phyloP scores from a whole-genome alignment of 2,797 vertebrate species.

The Valencia hispanica region DNA sequence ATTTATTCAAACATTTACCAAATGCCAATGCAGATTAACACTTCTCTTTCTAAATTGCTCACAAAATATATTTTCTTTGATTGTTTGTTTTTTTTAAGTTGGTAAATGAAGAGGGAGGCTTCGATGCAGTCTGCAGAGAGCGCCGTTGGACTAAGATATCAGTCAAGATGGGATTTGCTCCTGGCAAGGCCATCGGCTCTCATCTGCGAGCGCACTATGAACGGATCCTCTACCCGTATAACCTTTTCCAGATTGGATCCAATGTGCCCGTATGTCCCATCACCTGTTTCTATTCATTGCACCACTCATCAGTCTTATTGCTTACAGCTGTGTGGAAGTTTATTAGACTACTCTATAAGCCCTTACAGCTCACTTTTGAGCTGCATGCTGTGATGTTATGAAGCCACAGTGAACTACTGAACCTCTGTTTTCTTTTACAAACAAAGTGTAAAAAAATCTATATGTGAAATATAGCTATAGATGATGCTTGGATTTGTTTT shows the following conservation, averaged over 20 bases:
- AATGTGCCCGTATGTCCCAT: slow-evolving; percentile 86
- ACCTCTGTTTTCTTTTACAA: not conserved
- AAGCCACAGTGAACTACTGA: not conserved
- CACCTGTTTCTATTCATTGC: slow-evolving; percentile 13
- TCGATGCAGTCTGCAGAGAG: slow-evolving; percentile 93
- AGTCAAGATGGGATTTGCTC: slow-evolving; percentile 94
- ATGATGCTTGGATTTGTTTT: not conserved
- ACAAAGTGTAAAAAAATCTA: not conserved
- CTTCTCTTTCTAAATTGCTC: not conserved
- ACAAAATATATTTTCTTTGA: not conserved
- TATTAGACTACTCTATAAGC: slow-evolving; percentile 12
- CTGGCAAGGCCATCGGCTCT: slow-evolving; percentile 95
- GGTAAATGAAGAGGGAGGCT: slow-evolving; percentile 95
- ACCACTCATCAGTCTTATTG: slow-evolving; percentile 6
- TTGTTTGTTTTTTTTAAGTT: slow-evolving; percentile 76
- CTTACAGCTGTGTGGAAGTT: slow-evolving; percentile 21
- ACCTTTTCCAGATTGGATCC: slow-evolving; percentile 92
- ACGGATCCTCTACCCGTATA: slow-evolving; percentile 95
- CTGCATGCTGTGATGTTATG: not conserved
- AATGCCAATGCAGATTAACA: too few relatives aligned
- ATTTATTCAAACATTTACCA: not conserved
- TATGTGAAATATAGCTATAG: not conserved
- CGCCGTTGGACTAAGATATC: slow-evolving; percentile 97
- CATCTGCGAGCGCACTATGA: slow-evolving; percentile 96
- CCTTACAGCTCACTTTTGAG: slow-evolving; percentile 4